Conservation (phyloP, 2,113 vertebrate species). For the Girardinichthys multiradiatus region DNA sequence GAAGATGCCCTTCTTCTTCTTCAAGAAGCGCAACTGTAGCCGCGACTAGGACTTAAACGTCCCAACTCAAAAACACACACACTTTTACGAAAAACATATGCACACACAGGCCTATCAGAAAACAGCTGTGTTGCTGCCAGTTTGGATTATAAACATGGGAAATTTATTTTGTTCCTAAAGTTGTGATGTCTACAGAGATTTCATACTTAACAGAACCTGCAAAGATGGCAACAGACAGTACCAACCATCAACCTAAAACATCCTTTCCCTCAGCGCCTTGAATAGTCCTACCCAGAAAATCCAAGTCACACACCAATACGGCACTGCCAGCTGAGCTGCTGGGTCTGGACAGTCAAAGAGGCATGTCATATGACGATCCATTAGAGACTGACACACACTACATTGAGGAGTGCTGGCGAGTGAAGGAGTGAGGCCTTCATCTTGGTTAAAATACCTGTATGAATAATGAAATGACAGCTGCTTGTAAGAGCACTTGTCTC, state of each 20-base stretch:
- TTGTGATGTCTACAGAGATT: conserved; percentile 12
- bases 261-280: neutral
- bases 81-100: too few relatives aligned
- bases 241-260: conserved; percentile 34
- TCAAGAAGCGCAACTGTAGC: conserved; percentile 87
- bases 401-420: conserved; percentile 5
- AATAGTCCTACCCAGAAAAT: neutral
- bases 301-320: conserved; percentile 35
- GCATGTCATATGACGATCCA: neutral
- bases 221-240: neutral
- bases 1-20: conserved; percentile 93
- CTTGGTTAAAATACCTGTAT: conserved; percentile 51
- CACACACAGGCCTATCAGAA: conserved; percentile 17
- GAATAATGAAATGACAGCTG: conserved; percentile 75
- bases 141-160: neutral
- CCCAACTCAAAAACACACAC: neutral
- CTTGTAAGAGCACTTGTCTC: conserved; percentile 30
- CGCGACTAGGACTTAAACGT: conserved; percentile 76
- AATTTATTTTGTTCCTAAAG: neutral
- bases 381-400: neutral
- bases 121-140: neutral
- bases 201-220: conserved; percentile 27
- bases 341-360: neutral
- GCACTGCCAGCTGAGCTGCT: conserved; percentile 49
- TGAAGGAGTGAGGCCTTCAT: conserved; percentile 50